Evolutionary conservation across 2,113 vertebrate genomes (phyloP), one percentile per base, ranked within the genome.

Genomic region (Pseudolaguvia tuberculata): DNA sequence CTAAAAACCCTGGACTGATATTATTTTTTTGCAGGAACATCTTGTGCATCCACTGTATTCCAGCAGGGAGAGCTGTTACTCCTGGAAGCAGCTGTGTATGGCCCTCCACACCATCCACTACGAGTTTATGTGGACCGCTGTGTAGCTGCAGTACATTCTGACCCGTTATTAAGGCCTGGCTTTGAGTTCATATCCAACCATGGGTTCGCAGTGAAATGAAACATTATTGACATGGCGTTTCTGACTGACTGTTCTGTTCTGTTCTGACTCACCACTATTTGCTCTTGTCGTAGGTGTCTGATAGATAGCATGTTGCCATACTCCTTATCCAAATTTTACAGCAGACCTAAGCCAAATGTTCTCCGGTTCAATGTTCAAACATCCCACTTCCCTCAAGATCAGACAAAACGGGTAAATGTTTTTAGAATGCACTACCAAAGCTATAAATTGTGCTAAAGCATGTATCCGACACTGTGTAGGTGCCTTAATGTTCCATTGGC

Each of bases 1-100:
- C 14, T 31, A 58, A 14, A 3, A 55, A 65, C 5, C 17, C 17
- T 9, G 0, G 18, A 15, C 21, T 57, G 59, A 42, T n/a, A n/a
- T 71, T 48, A 65, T 25, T 17, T 70, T 2, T 48, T 14, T 7
- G 0, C n/a, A 17, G 23, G 25, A 17, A 59, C 73, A 45, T 1
- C 1, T 1, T 47, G 75, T 47, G 80, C 58, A 81, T 84, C 80
- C 67, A 80, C 67, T 17, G 68, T 80, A 2, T 83, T 73, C 74
- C 87, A 88, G 80, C 84, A 87, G 86, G 79, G 88, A 83, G 87
- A 80, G 79, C 79, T 81, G 20, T 79, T 86, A 77, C 73, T 84
- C 79, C 52, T 84, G 53, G 79, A 86, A 75, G 84, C 81, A 52
- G 74, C 75, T 5, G 67, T 85, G 2, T 59, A 79, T 10, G 76